These are phyloP conservation scores for Peromyscus leucopus DNA, from an alignment of 2,113 vertebrate genomes.

Conservation along the genomic window DNA sequence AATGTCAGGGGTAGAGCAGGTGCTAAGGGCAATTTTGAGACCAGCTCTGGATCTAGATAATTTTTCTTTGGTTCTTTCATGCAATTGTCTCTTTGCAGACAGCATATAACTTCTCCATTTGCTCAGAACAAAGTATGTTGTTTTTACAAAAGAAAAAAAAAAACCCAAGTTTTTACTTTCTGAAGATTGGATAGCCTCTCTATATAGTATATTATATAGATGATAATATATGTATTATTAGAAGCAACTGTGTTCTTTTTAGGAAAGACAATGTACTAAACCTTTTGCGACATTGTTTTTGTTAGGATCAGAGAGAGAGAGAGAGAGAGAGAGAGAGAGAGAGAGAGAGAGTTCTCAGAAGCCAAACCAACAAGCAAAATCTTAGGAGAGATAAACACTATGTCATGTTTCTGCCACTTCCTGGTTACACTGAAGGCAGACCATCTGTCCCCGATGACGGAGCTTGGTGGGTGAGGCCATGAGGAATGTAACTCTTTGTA, in stretches of 20 bases:
- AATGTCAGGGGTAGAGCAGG: constrained; percentile 58
- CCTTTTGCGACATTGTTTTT: constrained; percentile 60
- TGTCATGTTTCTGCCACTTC: constrained; percentile 80
- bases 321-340: neutral
- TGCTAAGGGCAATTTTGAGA: constrained; percentile 25
- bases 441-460: constrained; percentile 76
- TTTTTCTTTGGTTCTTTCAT: constrained; percentile 6
- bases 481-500: constrained; percentile 74
- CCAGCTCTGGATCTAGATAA: neutral
- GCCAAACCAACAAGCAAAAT: constrained; percentile 71
- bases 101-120: neutral
- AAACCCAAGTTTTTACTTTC: neutral
- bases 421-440: constrained; percentile 70
- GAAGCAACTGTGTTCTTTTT: constrained; percentile 45
- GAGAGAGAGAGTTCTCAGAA: constrained; percentile 43
- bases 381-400: constrained; percentile 74
- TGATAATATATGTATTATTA: constrained; percentile 22
- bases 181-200: constrained; percentile 37
- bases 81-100: constrained; percentile 1
- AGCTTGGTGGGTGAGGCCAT: constrained; percentile 64
- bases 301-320: constrained; percentile 13
- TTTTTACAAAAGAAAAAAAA: neutral
- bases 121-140: neutral
- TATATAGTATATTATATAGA: neutral
- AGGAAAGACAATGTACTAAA: constrained; percentile 40